phyloP scores from a whole-genome alignment of 2,113 vertebrate genomes.

The Phyllostomus discolor region DNA sequence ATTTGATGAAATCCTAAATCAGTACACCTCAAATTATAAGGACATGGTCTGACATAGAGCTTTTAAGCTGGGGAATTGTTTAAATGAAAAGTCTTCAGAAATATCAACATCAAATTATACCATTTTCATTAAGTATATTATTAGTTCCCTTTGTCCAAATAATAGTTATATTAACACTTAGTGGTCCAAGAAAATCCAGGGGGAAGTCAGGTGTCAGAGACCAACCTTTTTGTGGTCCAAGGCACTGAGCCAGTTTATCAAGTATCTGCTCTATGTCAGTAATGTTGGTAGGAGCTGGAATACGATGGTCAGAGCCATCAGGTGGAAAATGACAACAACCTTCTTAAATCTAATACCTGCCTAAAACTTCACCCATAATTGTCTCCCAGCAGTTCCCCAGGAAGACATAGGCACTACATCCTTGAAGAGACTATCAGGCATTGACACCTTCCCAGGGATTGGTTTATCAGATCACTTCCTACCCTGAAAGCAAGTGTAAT shows the following conservation, averaged over 20 bases:
- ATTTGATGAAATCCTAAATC: not conserved
- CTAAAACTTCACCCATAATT: not conserved
- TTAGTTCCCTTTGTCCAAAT: not conserved
- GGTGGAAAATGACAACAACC: not conserved
- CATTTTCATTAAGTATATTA: slow-evolving; percentile 29
- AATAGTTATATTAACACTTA: not conserved
- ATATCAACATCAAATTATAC: slow-evolving; percentile 18
- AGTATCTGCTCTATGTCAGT: not conserved
- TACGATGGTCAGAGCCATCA: not conserved
- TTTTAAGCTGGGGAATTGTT: not conserved
- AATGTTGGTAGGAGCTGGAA: not conserved
- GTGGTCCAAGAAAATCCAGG: not conserved
- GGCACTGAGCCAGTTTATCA: not conserved
- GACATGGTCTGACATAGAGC: not conserved
- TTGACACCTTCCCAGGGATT: not conserved
- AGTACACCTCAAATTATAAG: not conserved
- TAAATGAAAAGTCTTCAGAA: not conserved
- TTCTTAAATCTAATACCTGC: not conserved
- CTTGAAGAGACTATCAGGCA: not conserved
- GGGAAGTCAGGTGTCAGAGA: not conserved
- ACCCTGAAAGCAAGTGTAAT: not conserved
- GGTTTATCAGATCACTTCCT: not conserved
- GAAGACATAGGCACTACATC: not conserved
- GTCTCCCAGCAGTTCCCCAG: not conserved
- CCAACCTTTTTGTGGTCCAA: not conserved